Conservation (phyloP, 2,797 vertebrate genomes). For the Ptychobarbus kaznakovi region DNA sequence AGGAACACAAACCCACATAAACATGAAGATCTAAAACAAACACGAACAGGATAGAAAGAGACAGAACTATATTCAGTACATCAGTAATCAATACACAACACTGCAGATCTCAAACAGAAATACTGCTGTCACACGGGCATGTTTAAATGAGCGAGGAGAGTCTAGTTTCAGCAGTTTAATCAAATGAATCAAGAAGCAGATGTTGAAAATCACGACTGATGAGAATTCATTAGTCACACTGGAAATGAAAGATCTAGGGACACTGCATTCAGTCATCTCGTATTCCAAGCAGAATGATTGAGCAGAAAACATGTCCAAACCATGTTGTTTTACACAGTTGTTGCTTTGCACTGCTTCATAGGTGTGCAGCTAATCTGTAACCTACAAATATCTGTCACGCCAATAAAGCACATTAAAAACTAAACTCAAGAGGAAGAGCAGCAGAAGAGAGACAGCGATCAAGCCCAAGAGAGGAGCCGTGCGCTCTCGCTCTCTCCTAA, state of each 20-base stretch:
- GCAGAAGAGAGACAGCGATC: conserved; percentile 29
- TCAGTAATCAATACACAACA: not conserved
- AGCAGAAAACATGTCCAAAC: not conserved
- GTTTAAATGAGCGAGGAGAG: not conserved
- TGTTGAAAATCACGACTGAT: not conserved
- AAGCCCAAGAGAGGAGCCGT: conserved; percentile 53
- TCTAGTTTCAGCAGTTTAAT: not conserved
- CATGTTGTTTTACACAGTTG: not conserved
- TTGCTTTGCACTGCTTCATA: not conserved
- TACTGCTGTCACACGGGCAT: not conserved
- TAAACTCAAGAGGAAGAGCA: not conserved
- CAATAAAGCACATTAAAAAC: conserved; percentile 6
- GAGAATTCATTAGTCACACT: not conserved
- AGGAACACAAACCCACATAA: not conserved
- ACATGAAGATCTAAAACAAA: not conserved
- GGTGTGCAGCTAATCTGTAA: not conserved
- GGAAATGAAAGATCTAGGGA: conserved; percentile 1
- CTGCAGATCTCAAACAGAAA: not conserved
- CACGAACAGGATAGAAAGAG: not conserved
- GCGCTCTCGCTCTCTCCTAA: conserved; percentile 76
- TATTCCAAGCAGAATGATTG: not conserved
- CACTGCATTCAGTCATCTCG: not conserved
- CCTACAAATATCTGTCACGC: not conserved
- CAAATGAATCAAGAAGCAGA: not conserved
- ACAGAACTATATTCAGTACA: not conserved